These are phyloP conservation scores for Zalophus californianus DNA, from an alignment of 2,797 vertebrate species.

Conservation along the genomic window DNA sequence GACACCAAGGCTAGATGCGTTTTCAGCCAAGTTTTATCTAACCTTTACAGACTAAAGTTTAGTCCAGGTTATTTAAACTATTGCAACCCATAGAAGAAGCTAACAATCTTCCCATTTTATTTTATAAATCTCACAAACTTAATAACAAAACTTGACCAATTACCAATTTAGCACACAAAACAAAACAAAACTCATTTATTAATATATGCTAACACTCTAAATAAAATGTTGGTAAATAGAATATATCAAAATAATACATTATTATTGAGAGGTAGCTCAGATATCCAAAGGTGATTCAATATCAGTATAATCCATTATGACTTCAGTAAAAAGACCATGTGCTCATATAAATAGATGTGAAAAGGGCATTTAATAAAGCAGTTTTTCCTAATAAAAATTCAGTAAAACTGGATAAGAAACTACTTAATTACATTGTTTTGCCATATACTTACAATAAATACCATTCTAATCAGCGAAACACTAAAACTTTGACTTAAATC, in stretches of 20 bases:
- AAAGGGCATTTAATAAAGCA: constrained; percentile 1
- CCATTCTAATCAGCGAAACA: background rate
- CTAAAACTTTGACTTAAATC: constrained; percentile 7
- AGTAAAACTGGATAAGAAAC: background rate
- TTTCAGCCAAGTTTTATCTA: constrained; percentile 67
- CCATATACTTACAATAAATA: background rate
- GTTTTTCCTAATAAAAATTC: constrained; percentile 48
- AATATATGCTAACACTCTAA: background rate
- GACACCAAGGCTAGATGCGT: background rate
- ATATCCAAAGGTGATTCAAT: constrained; percentile 2
- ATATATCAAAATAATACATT: constrained; percentile 32
- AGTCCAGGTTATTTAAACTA: constrained; percentile 48
- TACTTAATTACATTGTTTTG: background rate
- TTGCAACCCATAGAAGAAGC: constrained; percentile 34
- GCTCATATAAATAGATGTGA: background rate
- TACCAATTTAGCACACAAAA: background rate
- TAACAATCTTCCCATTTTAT: constrained; percentile 32
- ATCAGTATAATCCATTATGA: constrained; percentile 21
- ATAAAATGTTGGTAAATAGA: constrained; percentile 48
- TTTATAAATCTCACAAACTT: constrained; percentile 1
- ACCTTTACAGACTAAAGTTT: constrained; percentile 71
- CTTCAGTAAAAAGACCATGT: background rate
- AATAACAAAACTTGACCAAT: constrained; percentile 29
- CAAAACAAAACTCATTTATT: constrained; percentile 23
- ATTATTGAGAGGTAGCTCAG: background rate